phyloP scores from a whole-genome alignment of 2,888 invertebrate genomes.

The Gymnoscelis rufifasciata region DNA sequence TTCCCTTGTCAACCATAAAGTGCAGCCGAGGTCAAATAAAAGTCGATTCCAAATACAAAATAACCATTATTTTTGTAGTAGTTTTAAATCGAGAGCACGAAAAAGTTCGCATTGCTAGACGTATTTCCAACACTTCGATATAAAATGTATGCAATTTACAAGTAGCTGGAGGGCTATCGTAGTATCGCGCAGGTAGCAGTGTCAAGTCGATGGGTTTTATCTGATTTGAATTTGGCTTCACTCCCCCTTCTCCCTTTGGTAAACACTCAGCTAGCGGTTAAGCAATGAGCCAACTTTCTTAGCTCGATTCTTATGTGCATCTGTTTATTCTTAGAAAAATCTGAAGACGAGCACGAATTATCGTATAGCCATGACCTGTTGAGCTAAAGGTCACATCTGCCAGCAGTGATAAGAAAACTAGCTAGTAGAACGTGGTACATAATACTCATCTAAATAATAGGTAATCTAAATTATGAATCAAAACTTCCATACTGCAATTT shows the following conservation, averaged over 20 bases:
- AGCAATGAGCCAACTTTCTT: constrained; percentile 57
- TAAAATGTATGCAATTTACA: constrained; percentile 49
- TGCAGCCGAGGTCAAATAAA: no score
- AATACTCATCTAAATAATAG: no score
- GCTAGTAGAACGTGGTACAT: no score
- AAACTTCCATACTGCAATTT: no score
- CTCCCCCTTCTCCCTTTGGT: constrained; percentile 41
- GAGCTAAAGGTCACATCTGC: constrained; percentile 46
- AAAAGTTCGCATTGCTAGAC: constrained; percentile 35
- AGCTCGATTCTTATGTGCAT: no score
- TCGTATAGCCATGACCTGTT: constrained; percentile 75
- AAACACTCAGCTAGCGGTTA: constrained; percentile 62
- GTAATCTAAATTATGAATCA: no score
- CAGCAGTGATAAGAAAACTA: not conserved
- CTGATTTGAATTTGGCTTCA: constrained; percentile 74
- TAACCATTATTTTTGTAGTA: no score
- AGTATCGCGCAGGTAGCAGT: constrained; percentile 37
- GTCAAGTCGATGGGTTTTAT: constrained; percentile 61
- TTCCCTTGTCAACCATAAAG: no score
- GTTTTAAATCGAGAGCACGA: constrained; percentile 16
- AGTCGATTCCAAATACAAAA: no score
- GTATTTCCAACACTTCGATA: constrained; percentile 45
- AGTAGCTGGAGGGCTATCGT: constrained; percentile 46
- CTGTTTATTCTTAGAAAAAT: no score
- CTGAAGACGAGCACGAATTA: constrained; percentile 62